Percentiles rank a stretch among this genome's conserved stretches.
Conservation (phyloP, 2,797 vertebrate genomes). For the Phataginus tricuspis region DNA sequence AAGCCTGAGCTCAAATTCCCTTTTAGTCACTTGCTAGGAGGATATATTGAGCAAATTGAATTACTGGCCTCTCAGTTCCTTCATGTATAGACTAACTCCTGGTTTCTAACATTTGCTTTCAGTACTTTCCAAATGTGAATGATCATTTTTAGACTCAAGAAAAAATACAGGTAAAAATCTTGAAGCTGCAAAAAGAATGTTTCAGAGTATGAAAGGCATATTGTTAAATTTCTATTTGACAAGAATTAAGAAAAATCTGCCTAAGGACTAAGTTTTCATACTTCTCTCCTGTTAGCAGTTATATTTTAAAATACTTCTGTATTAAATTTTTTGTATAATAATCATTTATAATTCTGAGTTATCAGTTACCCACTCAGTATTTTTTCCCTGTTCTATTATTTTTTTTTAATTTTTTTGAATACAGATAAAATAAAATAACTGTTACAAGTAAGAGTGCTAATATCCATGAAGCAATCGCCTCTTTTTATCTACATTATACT, state of each 20-base stretch:
- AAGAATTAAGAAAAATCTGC: background rate
- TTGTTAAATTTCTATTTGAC: background rate
- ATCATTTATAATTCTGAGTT: background rate
- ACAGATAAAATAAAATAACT: background rate
- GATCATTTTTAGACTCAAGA: background rate
- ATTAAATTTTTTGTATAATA: background rate
- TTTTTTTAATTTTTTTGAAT: background rate
- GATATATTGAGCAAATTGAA: background rate
- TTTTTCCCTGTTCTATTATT: background rate
- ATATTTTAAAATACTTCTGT: background rate
- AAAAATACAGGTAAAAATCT: background rate
- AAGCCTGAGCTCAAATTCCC: background rate
- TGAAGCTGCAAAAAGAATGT: background rate
- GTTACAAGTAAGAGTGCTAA: background rate
- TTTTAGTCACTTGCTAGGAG: background rate
- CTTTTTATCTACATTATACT: background rate
- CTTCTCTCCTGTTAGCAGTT: background rate
- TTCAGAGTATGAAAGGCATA: background rate
- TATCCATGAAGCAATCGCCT: background rate
- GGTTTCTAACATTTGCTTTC: background rate
- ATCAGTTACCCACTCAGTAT: background rate
- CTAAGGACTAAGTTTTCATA: background rate
- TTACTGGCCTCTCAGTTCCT: background rate
- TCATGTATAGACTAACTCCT: background rate
- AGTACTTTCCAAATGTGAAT: background rate